Conservation (phyloP, 2,113 vertebrate genomes). For the Rhea americana region DNA sequence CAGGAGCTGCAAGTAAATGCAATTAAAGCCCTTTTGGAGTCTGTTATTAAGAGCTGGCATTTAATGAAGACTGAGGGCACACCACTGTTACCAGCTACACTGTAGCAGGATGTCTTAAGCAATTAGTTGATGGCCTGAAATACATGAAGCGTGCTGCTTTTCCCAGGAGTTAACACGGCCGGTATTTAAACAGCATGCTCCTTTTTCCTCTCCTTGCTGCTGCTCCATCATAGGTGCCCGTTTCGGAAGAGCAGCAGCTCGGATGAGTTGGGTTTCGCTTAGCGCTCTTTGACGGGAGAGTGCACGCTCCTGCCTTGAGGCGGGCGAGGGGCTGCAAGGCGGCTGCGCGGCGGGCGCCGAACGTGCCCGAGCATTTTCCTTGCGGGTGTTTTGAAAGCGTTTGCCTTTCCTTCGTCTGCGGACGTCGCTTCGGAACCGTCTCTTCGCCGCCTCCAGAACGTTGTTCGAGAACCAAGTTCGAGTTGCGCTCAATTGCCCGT, state of each 20-base stretch:
- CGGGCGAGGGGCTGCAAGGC: background rate
- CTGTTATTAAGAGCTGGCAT: conserved; percentile 89
- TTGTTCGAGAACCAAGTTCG: too few species aligned
- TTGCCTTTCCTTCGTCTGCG: background rate
- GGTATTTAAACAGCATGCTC: conserved; percentile 70
- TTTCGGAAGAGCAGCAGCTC: background rate
- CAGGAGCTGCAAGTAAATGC: conserved; percentile 86
- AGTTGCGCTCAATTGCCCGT: conserved; percentile 30
- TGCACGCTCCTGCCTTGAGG: background rate
- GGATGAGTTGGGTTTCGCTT: background rate
- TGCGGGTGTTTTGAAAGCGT: background rate
- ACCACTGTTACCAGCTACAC: conserved; percentile 73
- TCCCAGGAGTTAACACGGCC: conserved; percentile 64
- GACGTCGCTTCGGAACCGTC: background rate
- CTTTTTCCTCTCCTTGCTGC: background rate
- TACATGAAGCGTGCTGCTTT: conserved; percentile 66
- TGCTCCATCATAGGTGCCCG: background rate
- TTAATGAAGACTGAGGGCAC: conserved; percentile 85
- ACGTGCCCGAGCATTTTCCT: fast-evolving
- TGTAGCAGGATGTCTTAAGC: conserved; percentile 82
- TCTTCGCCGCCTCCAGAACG: background rate
- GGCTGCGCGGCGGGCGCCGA: background rate
- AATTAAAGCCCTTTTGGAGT: conserved; percentile 87
- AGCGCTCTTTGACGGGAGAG: background rate
- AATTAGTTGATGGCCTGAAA: conserved; percentile 79